Evolutionary conservation across 2,888 invertebrate species (phyloP), one percentile per base, ranked within the genome.

Genomic region (Serrognathus titanus): DNA sequence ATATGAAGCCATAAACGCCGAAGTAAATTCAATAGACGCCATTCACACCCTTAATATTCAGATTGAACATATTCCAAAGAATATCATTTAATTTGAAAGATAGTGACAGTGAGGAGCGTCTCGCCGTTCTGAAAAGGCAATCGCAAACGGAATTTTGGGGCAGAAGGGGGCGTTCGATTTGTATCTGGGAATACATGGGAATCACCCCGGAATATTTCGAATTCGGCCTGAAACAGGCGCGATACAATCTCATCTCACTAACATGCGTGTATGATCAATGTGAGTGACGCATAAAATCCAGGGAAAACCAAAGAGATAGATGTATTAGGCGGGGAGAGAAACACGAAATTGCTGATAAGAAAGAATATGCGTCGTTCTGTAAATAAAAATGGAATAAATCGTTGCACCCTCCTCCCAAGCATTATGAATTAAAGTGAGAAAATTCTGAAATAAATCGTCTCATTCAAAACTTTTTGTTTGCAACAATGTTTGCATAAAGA

Each of bases 261-360:
- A 48, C 48, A 48, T 48, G 48, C 48, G 48, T 47, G 20, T 53
- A 53, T 53, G 53, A 53, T 53, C 53, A 53, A 53, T 53, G 53
- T 20, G 48, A 37, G 38, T 13, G 48, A 37, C 48, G 37, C 48
- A 43, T 43, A 43, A 43, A 43, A 43, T 43, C 43, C 20, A 13
- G 43, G 43, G 43, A 43, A 20, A 31, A 31, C 24, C 24, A 31
- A 31, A 7, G 24, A 31, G 24, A 31, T 31, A 7, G 24, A 31
- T 31, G 24, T 31, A 31, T 31, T 31, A 31, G 16, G 24, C 24
- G 7, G 24, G 24, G 24, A 31, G 24, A 31, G 24, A 31, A 31
- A 31, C 24, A 31, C 24, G 24, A 31, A 31, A 31, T 31, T 31
- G 6, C 24, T 31, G 24, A 31, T 31, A 31, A 31, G 24, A 31